Evolutionary conservation across 2,888 invertebrate genomes (phyloP), one percentile per base, ranked within the genome.

Genomic region (Hetaerina titia): DNA sequence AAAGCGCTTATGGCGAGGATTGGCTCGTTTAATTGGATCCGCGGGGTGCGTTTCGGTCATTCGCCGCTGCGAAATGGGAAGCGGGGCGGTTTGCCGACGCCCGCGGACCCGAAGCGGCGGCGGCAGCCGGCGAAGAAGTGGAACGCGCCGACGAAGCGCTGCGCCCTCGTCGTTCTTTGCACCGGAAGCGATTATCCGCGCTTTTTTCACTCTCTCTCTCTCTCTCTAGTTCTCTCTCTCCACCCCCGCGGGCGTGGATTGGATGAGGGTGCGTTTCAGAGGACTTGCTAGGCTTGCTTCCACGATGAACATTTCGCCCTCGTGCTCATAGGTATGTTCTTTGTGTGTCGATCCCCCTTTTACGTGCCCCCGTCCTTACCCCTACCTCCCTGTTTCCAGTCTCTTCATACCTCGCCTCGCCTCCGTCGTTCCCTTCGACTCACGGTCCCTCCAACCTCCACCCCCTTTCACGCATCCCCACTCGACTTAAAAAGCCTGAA

Each of bases 21-120:
- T 69, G 92, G 92, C 45, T 64, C 92, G 92, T 92, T 92, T 92
- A 92, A 92, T 92, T 92, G 92, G 92, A 92, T 92, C 92, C 64
- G 64, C 90, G 64, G 8, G 64, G 25, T 25, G 90, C 25, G 63
- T 56, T 45, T 31, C 31, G n/a, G 90, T n/a, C 58, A 60, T 11
- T 6, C 57, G 60, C 60, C 69, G 22, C 69, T 9, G 63, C 69
- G 69, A n/a, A 69, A n/a, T 17, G 69, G n/a, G 6, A n/a, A 69
- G 69, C n/a, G n/a, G 19, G 69, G 69, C 1, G 69, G 22, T n/a
- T 2, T n/a, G 69, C 69, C 69, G n/a, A 69, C n/a, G 45, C 45
- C n/a, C 69, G 69, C 6, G 69, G 69, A 22, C 19, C 19, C n/a
- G n/a, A n/a, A n/a, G n/a, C 11, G 69, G 69, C 22, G 69, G 69